phyloP scores from a whole-genome alignment of 2,888 invertebrate genomes.

The Choristoneura rosaceana region DNA sequence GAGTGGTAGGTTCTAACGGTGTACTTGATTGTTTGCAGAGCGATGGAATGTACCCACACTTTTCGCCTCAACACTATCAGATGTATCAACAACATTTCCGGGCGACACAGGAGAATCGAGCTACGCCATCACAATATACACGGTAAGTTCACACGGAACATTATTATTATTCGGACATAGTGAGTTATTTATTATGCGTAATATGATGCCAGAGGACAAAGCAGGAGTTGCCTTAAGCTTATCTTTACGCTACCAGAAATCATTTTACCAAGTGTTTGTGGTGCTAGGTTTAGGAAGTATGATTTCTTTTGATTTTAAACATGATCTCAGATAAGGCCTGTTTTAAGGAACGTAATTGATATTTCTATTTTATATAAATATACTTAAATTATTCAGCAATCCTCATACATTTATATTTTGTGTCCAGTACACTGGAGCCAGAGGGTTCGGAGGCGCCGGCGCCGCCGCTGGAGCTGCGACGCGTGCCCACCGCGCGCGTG shows the following conservation, averaged over 20 bases:
- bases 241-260: too few relatives aligned
- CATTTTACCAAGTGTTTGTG: too few relatives aligned
- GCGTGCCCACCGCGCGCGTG: conserved; percentile 86
- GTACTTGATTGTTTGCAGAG: conserved; percentile 63
- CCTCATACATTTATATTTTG: background rate
- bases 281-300: too few relatives aligned
- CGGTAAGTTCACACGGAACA: conserved; percentile 56
- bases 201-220: too few relatives aligned
- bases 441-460: conserved; percentile 87
- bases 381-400: too few relatives aligned
- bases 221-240: too few relatives aligned
- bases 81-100: conserved; percentile 83
- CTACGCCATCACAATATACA: conserved; percentile 75
- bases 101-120: conserved; percentile 76
- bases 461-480: conserved; percentile 90
- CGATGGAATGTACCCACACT: conserved; percentile 81
- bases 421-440: conserved; percentile 82
- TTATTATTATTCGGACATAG: too few relatives aligned
- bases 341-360: too few relatives aligned
- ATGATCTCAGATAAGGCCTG: too few relatives aligned
- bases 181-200: too few relatives aligned
- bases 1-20: conserved; percentile 5
- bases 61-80: conserved; percentile 82
- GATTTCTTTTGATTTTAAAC: too few relatives aligned
- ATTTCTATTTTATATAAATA: too few relatives aligned